Evolutionary conservation across 2,797 vertebrate genomes (phyloP).

Genomic region (Amblyopsis hoosieri): DNA sequence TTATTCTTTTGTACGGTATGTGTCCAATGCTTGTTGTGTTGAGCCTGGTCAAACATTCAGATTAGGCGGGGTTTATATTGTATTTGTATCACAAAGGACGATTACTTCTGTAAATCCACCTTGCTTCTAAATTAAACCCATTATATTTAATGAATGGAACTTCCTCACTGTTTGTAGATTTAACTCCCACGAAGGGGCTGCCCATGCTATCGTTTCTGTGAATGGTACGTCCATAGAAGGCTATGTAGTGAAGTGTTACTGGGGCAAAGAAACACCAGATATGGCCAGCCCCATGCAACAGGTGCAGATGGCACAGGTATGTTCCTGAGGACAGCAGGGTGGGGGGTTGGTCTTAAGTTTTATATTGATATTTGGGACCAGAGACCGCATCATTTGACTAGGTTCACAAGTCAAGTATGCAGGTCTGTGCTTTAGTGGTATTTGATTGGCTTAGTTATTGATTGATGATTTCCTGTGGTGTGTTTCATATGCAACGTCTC

Average conservation of each 20-base stretch:
- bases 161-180: conserved; percentile 77
- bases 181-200: conserved; percentile 93
- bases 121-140: too few species aligned
- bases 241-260: conserved; percentile 95
- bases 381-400: too few species aligned
- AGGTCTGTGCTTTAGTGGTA: too few species aligned
- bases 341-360: too few species aligned
- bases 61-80: background rate
- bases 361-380: too few species aligned
- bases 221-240: conserved; percentile 95
- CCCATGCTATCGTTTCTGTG: conserved; percentile 95
- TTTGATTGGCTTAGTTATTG: too few species aligned
- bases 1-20: conserved; percentile 95
- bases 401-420: too few species aligned
- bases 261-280: conserved; percentile 97
- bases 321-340: too few species aligned
- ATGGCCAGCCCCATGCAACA: conserved; percentile 88
- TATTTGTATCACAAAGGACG: background rate
- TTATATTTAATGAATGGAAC: too few species aligned
- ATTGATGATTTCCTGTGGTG: too few species aligned
- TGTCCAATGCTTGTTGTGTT: background rate
- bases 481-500: too few species aligned
- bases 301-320: conserved; percentile 73
- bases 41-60: background rate
- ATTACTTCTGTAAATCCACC: too few species aligned